Percentiles rank a stretch among this genome's conserved stretches.
These are phyloP conservation scores for Trigoniulus corallinus DNA, from an alignment of 1,140 invertebrate genomes.

Conservation along the genomic window DNA sequence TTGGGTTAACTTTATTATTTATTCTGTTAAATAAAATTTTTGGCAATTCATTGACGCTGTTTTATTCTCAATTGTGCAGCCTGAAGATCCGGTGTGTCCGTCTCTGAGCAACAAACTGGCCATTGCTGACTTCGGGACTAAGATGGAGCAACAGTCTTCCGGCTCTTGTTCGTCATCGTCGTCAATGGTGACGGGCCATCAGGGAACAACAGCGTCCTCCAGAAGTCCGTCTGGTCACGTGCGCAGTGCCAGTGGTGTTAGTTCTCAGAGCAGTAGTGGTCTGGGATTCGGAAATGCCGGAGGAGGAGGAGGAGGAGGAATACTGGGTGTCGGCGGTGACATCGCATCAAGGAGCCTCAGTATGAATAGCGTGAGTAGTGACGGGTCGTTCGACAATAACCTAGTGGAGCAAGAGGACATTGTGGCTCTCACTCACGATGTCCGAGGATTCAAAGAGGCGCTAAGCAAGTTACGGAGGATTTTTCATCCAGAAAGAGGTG, in stretches of 20 bases:
- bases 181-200: too few relatives aligned
- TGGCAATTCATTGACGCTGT: too few relatives aligned
- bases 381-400: slow-evolving; percentile 23
- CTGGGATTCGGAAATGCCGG: not conserved
- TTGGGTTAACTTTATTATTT: too few relatives aligned
- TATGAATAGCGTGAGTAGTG: slow-evolving; percentile 26
- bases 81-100: too few relatives aligned
- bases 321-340: not conserved
- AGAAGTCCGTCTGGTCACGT: not conserved
- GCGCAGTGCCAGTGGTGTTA: slow-evolving; percentile 7
- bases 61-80: too few relatives aligned
- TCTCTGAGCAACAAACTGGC: too few relatives aligned
- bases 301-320: not conserved
- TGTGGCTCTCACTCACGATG: slow-evolving; percentile 33
- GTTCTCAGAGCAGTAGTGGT: slow-evolving; percentile 7
- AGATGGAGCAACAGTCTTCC: too few relatives aligned
- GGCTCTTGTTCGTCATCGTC: too few relatives aligned
- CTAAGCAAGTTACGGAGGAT: slow-evolving; percentile 29
- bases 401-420: slow-evolving; percentile 33
- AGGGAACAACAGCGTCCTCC: too few relatives aligned
- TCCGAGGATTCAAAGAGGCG: slow-evolving; percentile 34
- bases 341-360: slow-evolving; percentile 20
- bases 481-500: slow-evolving; percentile 28
- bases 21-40: too few relatives aligned
- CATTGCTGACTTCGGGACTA: too few relatives aligned